These are phyloP conservation scores for Leucopsar rothschildi DNA, from an alignment of 2,113 vertebrate species.

Conservation along the genomic window DNA sequence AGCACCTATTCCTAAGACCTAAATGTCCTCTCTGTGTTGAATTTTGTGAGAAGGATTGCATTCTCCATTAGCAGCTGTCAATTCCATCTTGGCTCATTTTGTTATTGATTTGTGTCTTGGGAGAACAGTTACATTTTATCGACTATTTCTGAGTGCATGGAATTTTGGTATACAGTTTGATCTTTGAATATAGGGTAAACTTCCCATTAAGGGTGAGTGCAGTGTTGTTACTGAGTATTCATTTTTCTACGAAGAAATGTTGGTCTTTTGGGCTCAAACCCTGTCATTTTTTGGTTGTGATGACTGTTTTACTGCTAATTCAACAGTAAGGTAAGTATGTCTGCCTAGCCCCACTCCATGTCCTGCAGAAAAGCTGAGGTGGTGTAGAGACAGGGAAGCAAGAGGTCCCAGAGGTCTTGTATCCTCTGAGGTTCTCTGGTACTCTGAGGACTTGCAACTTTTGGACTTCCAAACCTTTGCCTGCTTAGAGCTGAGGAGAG, in stretches of 20 bases:
- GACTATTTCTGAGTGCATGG: neutral
- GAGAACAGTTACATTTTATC: neutral
- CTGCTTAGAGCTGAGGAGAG: neutral
- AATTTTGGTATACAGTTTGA: neutral
- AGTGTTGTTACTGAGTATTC: rapidly evolving
- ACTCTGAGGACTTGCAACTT: neutral
- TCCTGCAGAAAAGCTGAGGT: neutral
- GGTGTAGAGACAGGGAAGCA: neutral
- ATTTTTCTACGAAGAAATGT: neutral
- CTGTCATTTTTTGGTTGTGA: neutral
- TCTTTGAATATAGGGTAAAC: neutral
- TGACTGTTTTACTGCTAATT: neutral
- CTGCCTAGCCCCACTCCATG: neutral
- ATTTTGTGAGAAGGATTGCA: neutral
- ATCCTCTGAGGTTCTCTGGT: neutral
- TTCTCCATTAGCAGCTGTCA: neutral
- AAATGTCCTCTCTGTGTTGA: neutral
- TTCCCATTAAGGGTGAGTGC: neutral
- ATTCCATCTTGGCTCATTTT: neutral
- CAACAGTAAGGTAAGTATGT: neutral
- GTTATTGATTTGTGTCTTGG: neutral
- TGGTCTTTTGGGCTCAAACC: neutral
- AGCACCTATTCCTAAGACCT: neutral
- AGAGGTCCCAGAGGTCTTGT: neutral
- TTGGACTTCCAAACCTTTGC: neutral